Conservation (phyloP, 2,113 vertebrate species). For the Scomber japonicus region DNA sequence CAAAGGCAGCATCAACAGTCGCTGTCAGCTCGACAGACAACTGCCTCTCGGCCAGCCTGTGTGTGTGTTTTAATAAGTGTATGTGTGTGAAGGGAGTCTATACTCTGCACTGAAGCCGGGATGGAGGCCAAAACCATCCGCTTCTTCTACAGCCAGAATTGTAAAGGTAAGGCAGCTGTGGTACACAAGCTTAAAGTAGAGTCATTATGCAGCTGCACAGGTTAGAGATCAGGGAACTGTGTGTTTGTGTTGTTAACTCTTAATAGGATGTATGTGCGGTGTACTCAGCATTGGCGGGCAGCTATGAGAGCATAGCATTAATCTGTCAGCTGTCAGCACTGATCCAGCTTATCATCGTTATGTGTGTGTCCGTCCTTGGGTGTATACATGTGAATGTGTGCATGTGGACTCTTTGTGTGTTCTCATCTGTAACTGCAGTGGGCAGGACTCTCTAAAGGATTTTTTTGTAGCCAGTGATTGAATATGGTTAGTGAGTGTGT, state of each 20-base stretch:
- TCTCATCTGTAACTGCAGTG: conserved; percentile 34
- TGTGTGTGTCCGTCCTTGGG: conserved; percentile 16
- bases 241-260: conserved; percentile 22
- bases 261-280: conserved; percentile 37
- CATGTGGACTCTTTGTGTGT: conserved; percentile 1
- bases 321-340: conserved; percentile 73
- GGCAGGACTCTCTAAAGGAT: conserved; percentile 59
- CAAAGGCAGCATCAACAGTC: conserved; percentile 69
- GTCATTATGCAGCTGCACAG: neutral
- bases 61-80: conserved; percentile 25
- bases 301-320: conserved; percentile 71
- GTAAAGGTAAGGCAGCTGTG: conserved; percentile 79
- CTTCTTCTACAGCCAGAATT: conserved; percentile 76
- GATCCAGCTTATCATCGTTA: conserved; percentile 59
- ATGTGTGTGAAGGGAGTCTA: conserved; percentile 29
- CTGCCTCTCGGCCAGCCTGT: conserved; percentile 41
- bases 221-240: neutral
- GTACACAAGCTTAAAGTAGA: neutral
- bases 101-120: conserved; percentile 34
- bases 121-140: conserved; percentile 80
- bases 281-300: conserved; percentile 51
- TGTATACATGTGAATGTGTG: conserved; percentile 13
- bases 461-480: conserved; percentile 65
- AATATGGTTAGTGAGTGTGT: conserved; percentile 67
- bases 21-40: conserved; percentile 41